Base-by-base conservation (phyloP, 2,888 invertebrate species). In the Octodonta nipae region DNA sequence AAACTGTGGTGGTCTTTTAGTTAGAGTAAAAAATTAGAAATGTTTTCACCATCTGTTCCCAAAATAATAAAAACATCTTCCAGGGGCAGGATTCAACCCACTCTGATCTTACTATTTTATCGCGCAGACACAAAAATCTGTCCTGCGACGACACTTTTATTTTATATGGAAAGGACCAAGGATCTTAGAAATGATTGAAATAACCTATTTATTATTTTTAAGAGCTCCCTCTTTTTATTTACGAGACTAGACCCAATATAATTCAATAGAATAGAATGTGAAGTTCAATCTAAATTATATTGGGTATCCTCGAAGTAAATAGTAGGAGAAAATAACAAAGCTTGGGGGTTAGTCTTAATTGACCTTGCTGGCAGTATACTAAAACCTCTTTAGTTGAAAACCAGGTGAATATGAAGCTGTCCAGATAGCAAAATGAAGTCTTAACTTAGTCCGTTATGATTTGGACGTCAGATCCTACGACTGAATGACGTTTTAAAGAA, bases 1-100 rank as follows among this genome's bases (percentile, higher is more conserved):
- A 44, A 36, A 13, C 34, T 38, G 5, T 52, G 49, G 47, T 37
- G 41, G 40, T 8, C 33, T 3, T 51, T 44, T 32, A 41, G 47
- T 35, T 17, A 14, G 2, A 4, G 11, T 8, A 22, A 8, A 5
- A 29, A 29, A 5, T 5, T 10, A 7, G 16, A 10, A 6, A 11
- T 11, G 7, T 20, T 29, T 10, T 2, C 15, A n/a, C 11, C 17
- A 5, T 16, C 8, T 7, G 17, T 13, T 12, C 13, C 30, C 5
- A 10, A 8, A 4, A 22, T 29, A n/a, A 35, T 33, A 27, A 38
- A 38, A 15, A 38, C 38, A n/a, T 38, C 35, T 4, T 32, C 32
- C 3, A 20, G 10, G 11, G 24, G 27, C 26, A 34, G 15, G 10
- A 12, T 16, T 4, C 41, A 42, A 28, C 38, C 41, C 7, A 10